Base-by-base conservation (phyloP, 2,113 vertebrate species). In the Zootoca vivipara region DNA sequence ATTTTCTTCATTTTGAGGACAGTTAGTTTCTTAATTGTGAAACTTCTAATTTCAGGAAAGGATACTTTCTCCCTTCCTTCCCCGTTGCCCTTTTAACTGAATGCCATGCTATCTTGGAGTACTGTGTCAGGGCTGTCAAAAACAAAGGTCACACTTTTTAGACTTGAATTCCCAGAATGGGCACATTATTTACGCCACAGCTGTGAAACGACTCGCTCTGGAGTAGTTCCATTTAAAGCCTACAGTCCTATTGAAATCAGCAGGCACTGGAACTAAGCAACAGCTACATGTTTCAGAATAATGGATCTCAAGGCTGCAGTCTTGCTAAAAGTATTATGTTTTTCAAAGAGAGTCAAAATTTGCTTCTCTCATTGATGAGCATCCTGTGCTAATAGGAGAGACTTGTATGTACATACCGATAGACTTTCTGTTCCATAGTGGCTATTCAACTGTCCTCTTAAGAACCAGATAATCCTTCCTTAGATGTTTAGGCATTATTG, bases 121-220 rank as follows among this genome's bases (percentile, higher is more conserved):
- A 52, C 75, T 78, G 38, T 86, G 91, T 92, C 87, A 90, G 58
- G 52, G 16, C 74, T 89, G 88, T 46, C 64, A 78, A 86, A 93
- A 92, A 85, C 67, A 88, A 82, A 91, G 38, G 64, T 87, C 86
- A 91, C 9, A 7, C 56, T 82, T 90, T 79, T 83, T 82, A 83
- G 52, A 62, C 16, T 92, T 93, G 33, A 83, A 79, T 92, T 85
- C 64, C 58, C 28, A 78, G 28, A 83, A 83, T 78, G 72, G 81
- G 28, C 42, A 88, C 62, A 77, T 79, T 42, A 84, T 85, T 85
- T 90, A 83, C 8, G 58, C 26, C 64, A 67, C 81, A 38, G 18
- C n/a, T 16, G 64, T 88, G 62, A 83, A 83, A 88, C 22, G 16
- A 77, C n/a, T 75, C 56, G 30, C 26, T 26, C 62, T 82, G 40